A percentile compares a stretch with the other conserved stretches of the same genome.
These are phyloP conservation scores for Campoplex nolae DNA, from an alignment of 2,888 invertebrate genomes.

Conservation along the genomic window DNA sequence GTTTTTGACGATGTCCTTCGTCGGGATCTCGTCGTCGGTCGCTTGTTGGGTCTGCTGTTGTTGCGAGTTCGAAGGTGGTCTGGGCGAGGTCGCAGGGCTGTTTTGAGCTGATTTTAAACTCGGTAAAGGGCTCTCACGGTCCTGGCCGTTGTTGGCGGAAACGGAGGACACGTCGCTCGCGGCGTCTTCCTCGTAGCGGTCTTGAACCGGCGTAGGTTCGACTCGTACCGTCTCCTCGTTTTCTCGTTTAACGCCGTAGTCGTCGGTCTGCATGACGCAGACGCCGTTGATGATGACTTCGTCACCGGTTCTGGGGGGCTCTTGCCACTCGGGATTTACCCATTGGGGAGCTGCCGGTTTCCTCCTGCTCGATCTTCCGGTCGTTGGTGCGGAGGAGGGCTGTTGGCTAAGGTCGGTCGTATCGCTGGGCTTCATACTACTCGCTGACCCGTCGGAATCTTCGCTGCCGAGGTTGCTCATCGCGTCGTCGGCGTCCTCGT, in stretches of 20 bases:
- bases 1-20: constrained; percentile 81
- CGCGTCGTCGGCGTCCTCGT: constrained; percentile 89
- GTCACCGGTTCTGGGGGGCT: constrained; percentile 86
- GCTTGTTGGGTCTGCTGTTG: constrained; percentile 75
- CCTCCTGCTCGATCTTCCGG: constrained; percentile 89
- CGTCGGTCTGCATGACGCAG: constrained; percentile 95
- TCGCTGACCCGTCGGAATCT: constrained; percentile 85
- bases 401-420: constrained; percentile 76
- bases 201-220: constrained; percentile 91
- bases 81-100: constrained; percentile 80
- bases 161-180: constrained; percentile 85
- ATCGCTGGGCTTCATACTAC: constrained; percentile 83
- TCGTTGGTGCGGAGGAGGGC: constrained; percentile 78
- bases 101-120: constrained; percentile 82
- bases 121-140: constrained; percentile 81
- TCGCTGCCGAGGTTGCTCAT: constrained; percentile 92
- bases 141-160: constrained; percentile 79
- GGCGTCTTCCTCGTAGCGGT: constrained; percentile 86
- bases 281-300: constrained; percentile 97
- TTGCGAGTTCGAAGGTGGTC: constrained; percentile 78
- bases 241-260: constrained; percentile 86
- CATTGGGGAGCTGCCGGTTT: constrained; percentile 99
- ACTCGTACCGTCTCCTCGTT: constrained; percentile 91
- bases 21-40: constrained; percentile 76
- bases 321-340: constrained; percentile 98